phyloP scores from a whole-genome alignment of 2,888 invertebrate species.

The Cremastinae sp. region DNA sequence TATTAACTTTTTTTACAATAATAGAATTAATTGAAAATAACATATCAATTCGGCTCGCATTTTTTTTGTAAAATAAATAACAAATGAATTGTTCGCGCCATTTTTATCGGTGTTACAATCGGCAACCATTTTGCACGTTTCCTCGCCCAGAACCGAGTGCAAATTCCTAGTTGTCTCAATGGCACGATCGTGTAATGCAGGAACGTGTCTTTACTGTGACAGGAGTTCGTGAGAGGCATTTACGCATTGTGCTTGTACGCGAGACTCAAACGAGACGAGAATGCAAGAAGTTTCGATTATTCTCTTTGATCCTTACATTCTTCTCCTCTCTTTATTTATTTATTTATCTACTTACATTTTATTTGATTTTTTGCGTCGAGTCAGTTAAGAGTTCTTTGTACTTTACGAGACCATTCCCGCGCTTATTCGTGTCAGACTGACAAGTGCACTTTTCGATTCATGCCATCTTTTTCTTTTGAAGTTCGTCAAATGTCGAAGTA shows the following conservation, averaged over 20 bases:
- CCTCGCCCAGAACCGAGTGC: too few relatives aligned
- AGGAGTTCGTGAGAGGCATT: background rate
- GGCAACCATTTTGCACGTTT: too few relatives aligned
- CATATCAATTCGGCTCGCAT: too few relatives aligned
- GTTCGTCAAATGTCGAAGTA: too few relatives aligned
- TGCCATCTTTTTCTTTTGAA: conserved; percentile 45
- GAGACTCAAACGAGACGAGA: conserved; percentile 18
- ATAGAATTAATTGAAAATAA: too few relatives aligned
- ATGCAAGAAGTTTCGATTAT: conserved; percentile 1
- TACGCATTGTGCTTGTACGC: background rate
- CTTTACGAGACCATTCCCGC: conserved; percentile 5
- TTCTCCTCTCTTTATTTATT: background rate
- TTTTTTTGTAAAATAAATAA: too few relatives aligned
- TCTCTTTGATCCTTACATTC: background rate
- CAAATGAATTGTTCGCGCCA: too few relatives aligned
- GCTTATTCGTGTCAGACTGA: conserved; percentile 24
- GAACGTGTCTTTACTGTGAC: conserved; percentile 21
- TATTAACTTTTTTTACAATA: too few relatives aligned
- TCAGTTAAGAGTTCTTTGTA: background rate
- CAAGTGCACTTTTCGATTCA: background rate
- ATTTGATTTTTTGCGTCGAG: background rate
- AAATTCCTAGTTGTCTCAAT: background rate
- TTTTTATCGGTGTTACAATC: too few relatives aligned
- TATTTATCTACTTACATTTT: background rate
- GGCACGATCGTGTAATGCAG: background rate